A percentile compares a stretch with the other conserved stretches of the same genome.
phyloP scores from a whole-genome alignment of 2,797 vertebrate genomes.

The Acridotheres tristis region DNA sequence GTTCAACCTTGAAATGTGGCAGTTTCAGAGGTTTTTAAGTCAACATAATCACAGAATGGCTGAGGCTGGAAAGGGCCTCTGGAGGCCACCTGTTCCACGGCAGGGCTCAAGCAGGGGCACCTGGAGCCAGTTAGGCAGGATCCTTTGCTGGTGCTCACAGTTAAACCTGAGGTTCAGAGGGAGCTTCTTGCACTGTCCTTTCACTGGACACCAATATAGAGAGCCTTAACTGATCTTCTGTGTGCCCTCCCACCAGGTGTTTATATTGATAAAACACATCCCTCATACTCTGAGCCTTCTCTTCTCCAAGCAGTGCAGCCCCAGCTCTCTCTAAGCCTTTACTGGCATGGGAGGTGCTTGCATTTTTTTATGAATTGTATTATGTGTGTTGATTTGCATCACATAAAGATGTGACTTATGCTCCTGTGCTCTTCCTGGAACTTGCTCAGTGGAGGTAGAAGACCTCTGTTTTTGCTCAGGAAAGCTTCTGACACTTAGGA shows the following conservation, averaged over 20 bases:
- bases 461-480: neutral
- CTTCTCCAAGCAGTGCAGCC: neutral
- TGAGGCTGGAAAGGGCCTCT: neutral
- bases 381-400: neutral
- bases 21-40: neutral
- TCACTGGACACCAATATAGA: neutral
- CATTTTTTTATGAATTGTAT: neutral
- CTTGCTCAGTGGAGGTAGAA: neutral
- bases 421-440: neutral
- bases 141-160: rapidly evolving
- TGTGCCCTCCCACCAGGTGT: neutral
- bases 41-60: neutral
- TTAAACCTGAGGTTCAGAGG: neutral
- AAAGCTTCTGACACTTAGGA: neutral
- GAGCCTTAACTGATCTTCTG: neutral
- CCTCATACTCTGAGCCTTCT: rapidly evolving
- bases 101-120: neutral
- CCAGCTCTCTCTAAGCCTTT: neutral
- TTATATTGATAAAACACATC: neutral
- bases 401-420: neutral
- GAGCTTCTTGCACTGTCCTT: neutral
- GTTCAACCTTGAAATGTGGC: neutral
- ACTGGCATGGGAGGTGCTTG: neutral
- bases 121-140: neutral
- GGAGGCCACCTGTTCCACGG: neutral